Percentiles rank a stretch among this genome's conserved stretches.
Conservation (phyloP, 2,113 vertebrate genomes). For the Empidonax traillii region DNA sequence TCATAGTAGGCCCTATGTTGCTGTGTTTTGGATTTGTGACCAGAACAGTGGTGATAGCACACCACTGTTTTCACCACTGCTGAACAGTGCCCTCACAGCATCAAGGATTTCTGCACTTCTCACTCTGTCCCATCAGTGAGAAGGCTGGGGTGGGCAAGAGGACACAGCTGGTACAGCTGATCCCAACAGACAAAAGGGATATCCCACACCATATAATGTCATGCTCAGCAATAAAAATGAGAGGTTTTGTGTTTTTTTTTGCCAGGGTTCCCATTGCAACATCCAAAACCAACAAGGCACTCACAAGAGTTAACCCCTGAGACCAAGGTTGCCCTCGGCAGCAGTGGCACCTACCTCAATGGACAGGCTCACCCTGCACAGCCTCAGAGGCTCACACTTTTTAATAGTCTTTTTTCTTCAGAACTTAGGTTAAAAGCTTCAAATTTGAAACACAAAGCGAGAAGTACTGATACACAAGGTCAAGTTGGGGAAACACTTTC, state of each 20-base stretch:
- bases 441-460: background rate
- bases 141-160: background rate
- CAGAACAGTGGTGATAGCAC: background rate
- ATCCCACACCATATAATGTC: background rate
- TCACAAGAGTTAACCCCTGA: background rate
- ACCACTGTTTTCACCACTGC: background rate
- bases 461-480: background rate
- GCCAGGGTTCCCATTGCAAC: background rate
- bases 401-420: background rate
- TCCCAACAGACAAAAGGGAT: background rate
- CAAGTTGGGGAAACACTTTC: background rate
- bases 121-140: background rate
- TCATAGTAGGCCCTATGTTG: background rate
- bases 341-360: rapidly evolving
- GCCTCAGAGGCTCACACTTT: background rate
- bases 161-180: background rate
- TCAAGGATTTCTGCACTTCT: background rate
- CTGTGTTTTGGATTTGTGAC: background rate
- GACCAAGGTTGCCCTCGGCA: background rate
- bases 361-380: background rate
- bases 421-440: background rate
- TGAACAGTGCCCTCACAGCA: background rate
- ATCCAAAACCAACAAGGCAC: background rate
- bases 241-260: background rate
- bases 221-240: background rate